These are phyloP conservation scores for Psophia crepitans DNA, from an alignment of 2,113 vertebrate species.

Conservation along the genomic window DNA sequence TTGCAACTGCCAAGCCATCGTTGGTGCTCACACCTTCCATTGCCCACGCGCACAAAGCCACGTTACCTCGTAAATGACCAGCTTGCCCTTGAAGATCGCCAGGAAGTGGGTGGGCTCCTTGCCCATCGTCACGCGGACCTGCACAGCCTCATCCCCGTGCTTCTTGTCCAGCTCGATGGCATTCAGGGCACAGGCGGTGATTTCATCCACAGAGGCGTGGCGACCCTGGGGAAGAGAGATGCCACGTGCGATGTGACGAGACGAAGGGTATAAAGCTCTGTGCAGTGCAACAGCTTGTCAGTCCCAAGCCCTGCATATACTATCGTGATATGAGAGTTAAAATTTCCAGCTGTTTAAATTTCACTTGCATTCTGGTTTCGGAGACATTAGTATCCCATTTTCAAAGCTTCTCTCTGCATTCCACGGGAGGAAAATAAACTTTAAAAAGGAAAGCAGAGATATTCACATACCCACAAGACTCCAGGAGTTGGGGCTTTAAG, in stretches of 20 bases:
- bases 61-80: constrained; percentile 85
- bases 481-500: background rate
- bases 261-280: background rate
- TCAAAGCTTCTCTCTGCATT: background rate
- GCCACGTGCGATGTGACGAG: rapidly evolving
- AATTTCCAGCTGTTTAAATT: background rate
- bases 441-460: background rate
- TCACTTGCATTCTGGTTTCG: background rate
- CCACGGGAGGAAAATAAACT: background rate
- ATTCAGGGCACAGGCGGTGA: constrained; percentile 85
- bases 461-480: background rate
- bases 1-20: background rate
- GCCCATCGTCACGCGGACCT: constrained; percentile 90
- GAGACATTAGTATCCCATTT: background rate
- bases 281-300: background rate
- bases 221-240: constrained; percentile 74
- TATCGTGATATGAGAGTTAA: rapidly evolving
- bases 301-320: background rate
- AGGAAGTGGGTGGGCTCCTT: constrained; percentile 90
- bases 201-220: constrained; percentile 84
- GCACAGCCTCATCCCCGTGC: constrained; percentile 81
- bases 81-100: constrained; percentile 87
- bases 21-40: background rate
- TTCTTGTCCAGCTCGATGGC: constrained; percentile 83
- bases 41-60: rapidly evolving